Evolutionary conservation across 2,797 vertebrate genomes (phyloP).

Genomic region (Nothura maculosa): DNA sequence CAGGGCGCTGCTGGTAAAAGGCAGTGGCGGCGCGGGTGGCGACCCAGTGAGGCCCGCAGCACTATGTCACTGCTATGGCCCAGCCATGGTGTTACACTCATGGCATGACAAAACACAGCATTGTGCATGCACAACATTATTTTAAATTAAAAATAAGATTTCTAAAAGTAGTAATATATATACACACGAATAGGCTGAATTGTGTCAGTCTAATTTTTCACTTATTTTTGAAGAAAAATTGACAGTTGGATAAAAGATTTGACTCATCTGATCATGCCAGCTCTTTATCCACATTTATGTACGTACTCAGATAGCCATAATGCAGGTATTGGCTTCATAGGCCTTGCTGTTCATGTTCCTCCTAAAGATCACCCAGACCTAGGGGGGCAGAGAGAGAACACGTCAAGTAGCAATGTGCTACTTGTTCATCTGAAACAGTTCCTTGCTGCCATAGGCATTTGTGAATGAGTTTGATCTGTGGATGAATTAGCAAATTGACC

Average conservation of each 20-base stretch:
- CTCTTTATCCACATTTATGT: not conserved
- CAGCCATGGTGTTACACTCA: too few species aligned
- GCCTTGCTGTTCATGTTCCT: not conserved
- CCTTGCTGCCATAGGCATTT: fast-evolving
- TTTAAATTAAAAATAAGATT: not conserved
- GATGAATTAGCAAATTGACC: not conserved
- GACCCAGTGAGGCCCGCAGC: too few species aligned
- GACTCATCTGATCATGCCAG: not conserved
- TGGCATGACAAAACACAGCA: too few species aligned
- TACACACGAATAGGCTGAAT: not conserved
- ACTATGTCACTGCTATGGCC: too few species aligned
- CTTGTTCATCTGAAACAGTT: not conserved
- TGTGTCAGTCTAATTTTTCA: not conserved
- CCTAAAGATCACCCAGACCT: not conserved
- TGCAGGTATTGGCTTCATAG: not conserved
- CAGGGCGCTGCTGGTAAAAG: too few species aligned
- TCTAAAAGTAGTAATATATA: not conserved
- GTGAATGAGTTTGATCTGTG: not conserved
- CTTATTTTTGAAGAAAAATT: not conserved
- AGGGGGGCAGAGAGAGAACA: not conserved
- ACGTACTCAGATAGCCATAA: not conserved
- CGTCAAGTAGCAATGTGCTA: not conserved
- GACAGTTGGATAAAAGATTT: not conserved
- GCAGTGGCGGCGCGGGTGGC: too few species aligned
- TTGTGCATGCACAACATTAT: not conserved